These are phyloP conservation scores for Riparia riparia DNA, from an alignment of 2,113 vertebrate genomes.

Conservation along the genomic window DNA sequence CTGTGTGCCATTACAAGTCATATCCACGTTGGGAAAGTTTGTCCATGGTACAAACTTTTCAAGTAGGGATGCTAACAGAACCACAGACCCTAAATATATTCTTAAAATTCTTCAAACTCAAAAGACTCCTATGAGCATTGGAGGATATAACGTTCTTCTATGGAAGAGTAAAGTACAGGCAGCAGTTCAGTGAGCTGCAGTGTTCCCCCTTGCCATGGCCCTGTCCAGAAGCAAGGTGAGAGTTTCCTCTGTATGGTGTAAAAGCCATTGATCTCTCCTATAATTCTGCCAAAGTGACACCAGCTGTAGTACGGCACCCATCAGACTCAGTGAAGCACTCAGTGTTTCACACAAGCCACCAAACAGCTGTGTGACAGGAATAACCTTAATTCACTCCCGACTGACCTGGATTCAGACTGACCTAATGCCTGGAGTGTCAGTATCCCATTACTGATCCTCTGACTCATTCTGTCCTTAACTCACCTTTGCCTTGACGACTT, in stretches of 20 bases:
- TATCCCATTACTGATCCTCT: not conserved
- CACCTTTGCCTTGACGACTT: conserved; percentile 9
- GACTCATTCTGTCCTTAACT: conserved; percentile 28
- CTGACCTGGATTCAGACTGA: conserved; percentile 43
- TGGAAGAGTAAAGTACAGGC: not conserved
- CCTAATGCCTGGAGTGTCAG: not conserved
- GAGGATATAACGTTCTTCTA: not conserved
- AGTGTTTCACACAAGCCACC: not conserved
- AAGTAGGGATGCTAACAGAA: not conserved
- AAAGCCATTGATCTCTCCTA: not conserved
- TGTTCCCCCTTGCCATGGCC: not conserved
- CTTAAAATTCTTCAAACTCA: not conserved
- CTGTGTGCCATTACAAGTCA: not conserved
- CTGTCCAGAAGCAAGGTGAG: not conserved
- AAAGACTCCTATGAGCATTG: not conserved
- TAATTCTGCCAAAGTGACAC: not conserved
- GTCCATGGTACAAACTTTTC: not conserved
- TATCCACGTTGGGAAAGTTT: not conserved
- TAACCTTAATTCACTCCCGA: not conserved
- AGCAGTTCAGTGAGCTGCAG: not conserved
- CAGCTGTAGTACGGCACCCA: not conserved
- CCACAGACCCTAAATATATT: not conserved
- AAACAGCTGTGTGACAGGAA: not conserved
- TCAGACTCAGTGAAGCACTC: not conserved
- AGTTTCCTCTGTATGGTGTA: not conserved